Evolutionary conservation across 2,888 invertebrate genomes (phyloP).

Genomic region (Hirtodrosophila alboralis): DNA sequence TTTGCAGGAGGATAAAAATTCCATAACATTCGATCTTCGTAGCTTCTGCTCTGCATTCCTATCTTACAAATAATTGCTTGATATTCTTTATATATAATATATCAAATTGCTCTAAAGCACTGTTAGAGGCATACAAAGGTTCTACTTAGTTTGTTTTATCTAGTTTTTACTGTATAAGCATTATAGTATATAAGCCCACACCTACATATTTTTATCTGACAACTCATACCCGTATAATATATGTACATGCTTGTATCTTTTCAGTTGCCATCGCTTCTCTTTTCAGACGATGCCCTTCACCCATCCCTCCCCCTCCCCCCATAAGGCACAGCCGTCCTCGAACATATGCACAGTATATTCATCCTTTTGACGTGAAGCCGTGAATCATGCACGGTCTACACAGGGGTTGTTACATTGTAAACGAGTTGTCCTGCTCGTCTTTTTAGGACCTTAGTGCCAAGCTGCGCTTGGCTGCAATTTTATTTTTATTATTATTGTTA

Average conservation of each 20-base stretch:
- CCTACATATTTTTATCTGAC: background rate
- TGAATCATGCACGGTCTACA: constrained; percentile 28
- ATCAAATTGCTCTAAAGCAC: too few relatives aligned
- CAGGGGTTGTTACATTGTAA: constrained; percentile 29
- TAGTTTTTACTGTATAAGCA: background rate
- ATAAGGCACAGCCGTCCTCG: background rate
- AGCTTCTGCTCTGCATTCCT: too few relatives aligned
- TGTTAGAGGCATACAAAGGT: too few relatives aligned
- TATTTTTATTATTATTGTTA: constrained; percentile 31
- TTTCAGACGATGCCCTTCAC: background rate
- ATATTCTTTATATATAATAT: too few relatives aligned
- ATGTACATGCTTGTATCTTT: background rate
- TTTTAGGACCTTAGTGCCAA: constrained; percentile 52
- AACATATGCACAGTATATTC: constrained; percentile 5
- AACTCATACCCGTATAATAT: constrained; percentile 1
- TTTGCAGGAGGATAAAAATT: too few relatives aligned
- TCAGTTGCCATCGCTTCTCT: background rate
- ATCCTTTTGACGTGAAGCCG: constrained; percentile 14
- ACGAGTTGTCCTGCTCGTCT: constrained; percentile 26
- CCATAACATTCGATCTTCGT: too few relatives aligned
- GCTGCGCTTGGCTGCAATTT: constrained; percentile 27
- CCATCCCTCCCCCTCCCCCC: background rate
- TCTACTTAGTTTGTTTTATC: too few relatives aligned
- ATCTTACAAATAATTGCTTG: too few relatives aligned
- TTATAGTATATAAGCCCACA: constrained; percentile 5